Percentiles rank a stretch among this genome's conserved stretches.
Conservation (phyloP, 2,113 vertebrate genomes). For the Cnemophilus loriae region DNA sequence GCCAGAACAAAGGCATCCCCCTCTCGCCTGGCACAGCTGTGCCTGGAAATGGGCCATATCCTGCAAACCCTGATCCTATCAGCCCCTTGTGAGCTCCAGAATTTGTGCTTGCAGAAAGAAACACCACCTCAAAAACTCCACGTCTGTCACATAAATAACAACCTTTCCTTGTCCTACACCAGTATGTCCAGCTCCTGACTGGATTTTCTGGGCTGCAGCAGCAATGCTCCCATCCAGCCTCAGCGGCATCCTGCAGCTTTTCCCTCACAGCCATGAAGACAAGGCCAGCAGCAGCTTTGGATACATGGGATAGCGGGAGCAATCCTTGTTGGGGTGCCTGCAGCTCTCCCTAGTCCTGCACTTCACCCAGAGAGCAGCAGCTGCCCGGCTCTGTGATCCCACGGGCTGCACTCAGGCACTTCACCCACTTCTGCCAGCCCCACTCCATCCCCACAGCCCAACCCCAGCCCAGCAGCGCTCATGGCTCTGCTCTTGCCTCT, state of each 20-base stretch:
- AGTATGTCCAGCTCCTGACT: not conserved
- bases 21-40: not conserved
- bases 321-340: not conserved
- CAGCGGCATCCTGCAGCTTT: not conserved
- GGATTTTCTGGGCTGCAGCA: not conserved
- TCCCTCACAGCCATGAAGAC: rapidly evolving
- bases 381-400: not conserved
- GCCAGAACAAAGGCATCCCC: constrained; percentile 68
- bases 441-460: rapidly evolving
- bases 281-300: not conserved
- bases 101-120: not conserved
- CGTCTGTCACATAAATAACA: not conserved
- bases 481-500: not conserved
- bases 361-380: not conserved
- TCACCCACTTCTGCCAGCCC: not conserved
- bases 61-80: constrained; percentile 49
- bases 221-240: not conserved
- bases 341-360: not conserved
- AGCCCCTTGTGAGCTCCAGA: not conserved
- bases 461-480: rapidly evolving
- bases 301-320: not conserved
- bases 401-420: not conserved
- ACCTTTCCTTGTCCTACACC: not conserved
- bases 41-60: constrained; percentile 55
- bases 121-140: not conserved